Conservation (phyloP, 2,888 invertebrate genomes). For the Steinernema carpocapsae region DNA sequence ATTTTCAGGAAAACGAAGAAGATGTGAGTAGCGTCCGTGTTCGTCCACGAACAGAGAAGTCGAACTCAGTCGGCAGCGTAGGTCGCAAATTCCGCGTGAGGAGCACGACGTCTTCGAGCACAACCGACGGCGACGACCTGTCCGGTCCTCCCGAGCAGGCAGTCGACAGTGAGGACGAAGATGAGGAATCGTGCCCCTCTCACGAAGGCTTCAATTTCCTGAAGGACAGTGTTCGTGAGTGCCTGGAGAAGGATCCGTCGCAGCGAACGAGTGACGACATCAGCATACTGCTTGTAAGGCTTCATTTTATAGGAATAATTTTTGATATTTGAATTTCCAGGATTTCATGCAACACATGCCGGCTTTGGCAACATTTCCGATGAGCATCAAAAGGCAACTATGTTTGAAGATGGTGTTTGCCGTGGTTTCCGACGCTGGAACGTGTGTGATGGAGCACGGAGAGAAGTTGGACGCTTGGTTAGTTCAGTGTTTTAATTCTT, state of each 20-base stretch:
- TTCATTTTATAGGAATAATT: background rate
- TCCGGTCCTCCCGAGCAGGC: conserved; percentile 83
- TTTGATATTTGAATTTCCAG: conserved; percentile 37
- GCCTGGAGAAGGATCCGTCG: conserved; percentile 93
- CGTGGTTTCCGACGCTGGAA: conserved; percentile 94
- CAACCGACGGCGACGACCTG: conserved; percentile 62
- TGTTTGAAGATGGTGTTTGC: conserved; percentile 96
- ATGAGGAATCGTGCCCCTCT: conserved; percentile 71
- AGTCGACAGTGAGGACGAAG: conserved; percentile 84
- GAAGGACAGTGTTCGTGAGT: conserved; percentile 92
- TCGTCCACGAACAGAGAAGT: conserved; percentile 53
- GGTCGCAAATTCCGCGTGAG: conserved; percentile 43
- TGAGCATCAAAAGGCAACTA: conserved; percentile 88
- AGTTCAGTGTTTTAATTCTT: conserved; percentile 36
- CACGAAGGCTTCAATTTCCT: conserved; percentile 71
- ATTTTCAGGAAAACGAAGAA: conserved; percentile 27
- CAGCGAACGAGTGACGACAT: conserved; percentile 95
- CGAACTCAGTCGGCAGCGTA: conserved; percentile 37
- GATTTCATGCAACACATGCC: conserved; percentile 94
- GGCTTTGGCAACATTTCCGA: conserved; percentile 85
- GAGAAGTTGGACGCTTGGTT: conserved; percentile 96
- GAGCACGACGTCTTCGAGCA: conserved; percentile 63
- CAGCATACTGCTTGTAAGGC: conserved; percentile 78
- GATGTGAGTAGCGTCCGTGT: conserved; percentile 45
- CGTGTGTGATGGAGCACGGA: conserved; percentile 96